Evolutionary conservation across 2,888 invertebrate genomes (phyloP), one percentile per base, ranked within the genome.

Genomic region (Ormyrus nitidulus): DNA sequence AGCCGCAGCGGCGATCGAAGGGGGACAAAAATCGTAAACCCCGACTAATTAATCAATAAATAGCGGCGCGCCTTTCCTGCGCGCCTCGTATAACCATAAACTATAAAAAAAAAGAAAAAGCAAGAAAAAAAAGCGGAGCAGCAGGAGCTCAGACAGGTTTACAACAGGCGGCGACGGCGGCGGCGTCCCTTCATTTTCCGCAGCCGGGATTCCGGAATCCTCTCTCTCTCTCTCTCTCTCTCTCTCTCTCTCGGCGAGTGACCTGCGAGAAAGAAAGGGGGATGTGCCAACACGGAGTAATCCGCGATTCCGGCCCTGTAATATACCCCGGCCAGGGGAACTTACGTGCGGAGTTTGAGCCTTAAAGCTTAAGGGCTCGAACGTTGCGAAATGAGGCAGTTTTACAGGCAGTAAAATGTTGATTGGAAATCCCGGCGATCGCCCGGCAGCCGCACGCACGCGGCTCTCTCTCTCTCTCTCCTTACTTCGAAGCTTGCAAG

Each of bases 381-480:
- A 9, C 77, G 86, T 86, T 87, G 84, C 85, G 86, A 86, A 88
- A 88, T 86, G 85, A 86, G 84, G 81, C 84, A 86, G 84, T 87
- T 88, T 87, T 88, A 88, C 86, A 87, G 86, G 84, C 87, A 87
- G 87, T 88, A 87, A 88, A 88, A 88, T 86, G 87, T 87, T 88
- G 88, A 88, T 88, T 88, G 87, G 87, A 88, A 88, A 19, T 87
- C 85, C 85, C 80, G 84, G 81, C 84, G 85, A 88, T 87, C 86
- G 85, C 19, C 19, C 19, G 19, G 19, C 19, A 19, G 19, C 19
- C 19, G 19, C 19, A 19, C 19, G 19, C 19, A 19, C 19, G 19
- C 19, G 19, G 19, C 19, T 1, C 19, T 19, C 19, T 19, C 19
- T 19, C 19, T 19, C 19, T 19, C 19, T 19, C 19, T n/a, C n/a